Evolutionary conservation across 2,113 vertebrate genomes (phyloP), one percentile per base, ranked within the genome.

Genomic region (Coptodon bakossiorum): DNA sequence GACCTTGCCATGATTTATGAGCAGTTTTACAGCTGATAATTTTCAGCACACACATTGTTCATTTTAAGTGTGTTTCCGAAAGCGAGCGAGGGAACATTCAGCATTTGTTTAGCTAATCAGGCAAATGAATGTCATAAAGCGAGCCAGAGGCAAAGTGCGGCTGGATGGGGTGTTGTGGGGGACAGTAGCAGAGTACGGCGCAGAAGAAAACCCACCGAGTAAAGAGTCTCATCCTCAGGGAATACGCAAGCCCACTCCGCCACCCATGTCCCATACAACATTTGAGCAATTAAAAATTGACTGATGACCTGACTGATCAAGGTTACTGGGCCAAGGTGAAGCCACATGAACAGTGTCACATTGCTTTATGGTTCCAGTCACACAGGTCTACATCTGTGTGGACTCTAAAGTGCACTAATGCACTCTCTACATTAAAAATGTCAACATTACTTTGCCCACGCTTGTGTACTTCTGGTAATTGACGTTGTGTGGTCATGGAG

Each of bases 271-370:
- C 19, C 85, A 85, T 45, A 53, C 68, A 93, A 93, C 90, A 92
- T 93, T 94, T 91, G 85, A 87, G 89, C 93, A 96, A 93, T 93
- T 94, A 94, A 95, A 94, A 91, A 93, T 48, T 95, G 95, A 94
- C 93, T 94, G 95, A 96, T 95, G 90, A 82, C 81, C 89, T 84
- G 90, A 92, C 91, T 90, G 92, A 94, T 96, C 94, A 96, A 95
- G 95, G 94, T 95, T 95, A 96, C 91, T 92, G 94, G 94, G 91
- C 90, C 93, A 95, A 95, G 92, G 91, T 95, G 90, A 95, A 88
- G 71, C 88, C 91, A 86, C 92, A 79, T 91, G 93, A 96, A 88
- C 57, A 80, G 90, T 93, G 94, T 93, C 91, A 93, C 89, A 52
- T 91, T 95, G 89, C 48, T 95, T 95, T 94, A 93, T 91, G 89